These are phyloP conservation scores for Puntigrus tetrazona DNA, from an alignment of 2,113 vertebrate genomes.

Conservation along the genomic window DNA sequence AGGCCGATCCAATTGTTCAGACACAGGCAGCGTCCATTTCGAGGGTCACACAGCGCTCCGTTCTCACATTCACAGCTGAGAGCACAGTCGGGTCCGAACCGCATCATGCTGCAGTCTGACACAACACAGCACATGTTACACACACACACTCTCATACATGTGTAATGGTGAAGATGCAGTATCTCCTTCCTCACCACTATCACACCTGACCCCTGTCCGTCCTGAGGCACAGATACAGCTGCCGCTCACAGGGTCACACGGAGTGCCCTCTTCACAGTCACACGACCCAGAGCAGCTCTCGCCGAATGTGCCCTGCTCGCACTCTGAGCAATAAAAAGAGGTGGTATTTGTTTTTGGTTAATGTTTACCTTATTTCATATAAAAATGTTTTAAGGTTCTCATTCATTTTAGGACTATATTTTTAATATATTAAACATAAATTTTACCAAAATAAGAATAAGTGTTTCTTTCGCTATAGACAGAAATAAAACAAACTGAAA, in stretches of 20 bases:
- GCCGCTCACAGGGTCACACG: conserved; percentile 80
- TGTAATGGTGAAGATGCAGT: not conserved
- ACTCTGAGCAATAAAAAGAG: conserved; percentile 73
- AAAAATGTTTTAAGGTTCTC: too few species aligned
- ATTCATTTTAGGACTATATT: too few species aligned
- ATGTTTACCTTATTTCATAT: too few species aligned
- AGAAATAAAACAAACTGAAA: too few species aligned
- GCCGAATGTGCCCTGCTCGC: conserved; percentile 78
- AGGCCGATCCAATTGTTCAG: conserved; percentile 74
- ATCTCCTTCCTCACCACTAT: conserved; percentile 82
- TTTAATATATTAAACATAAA: too few species aligned
- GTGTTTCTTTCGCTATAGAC: too few species aligned
- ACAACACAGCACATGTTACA: not conserved
- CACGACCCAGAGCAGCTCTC: conserved; percentile 76
- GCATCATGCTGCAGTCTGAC: conserved; percentile 77
- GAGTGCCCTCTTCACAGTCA: conserved; percentile 65
- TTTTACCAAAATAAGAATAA: too few species aligned
- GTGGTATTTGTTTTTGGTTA: too few species aligned
- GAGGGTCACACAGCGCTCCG: conserved; percentile 74
- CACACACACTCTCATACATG: not conserved
- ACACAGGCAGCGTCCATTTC: conserved; percentile 84
- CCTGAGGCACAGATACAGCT: conserved; percentile 84
- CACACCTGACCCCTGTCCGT: conserved; percentile 80
- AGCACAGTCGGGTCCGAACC: conserved; percentile 82
- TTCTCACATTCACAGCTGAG: conserved; percentile 81